phyloP scores from a whole-genome alignment of 2,888 invertebrate species.

The Chorisops tibialis region DNA sequence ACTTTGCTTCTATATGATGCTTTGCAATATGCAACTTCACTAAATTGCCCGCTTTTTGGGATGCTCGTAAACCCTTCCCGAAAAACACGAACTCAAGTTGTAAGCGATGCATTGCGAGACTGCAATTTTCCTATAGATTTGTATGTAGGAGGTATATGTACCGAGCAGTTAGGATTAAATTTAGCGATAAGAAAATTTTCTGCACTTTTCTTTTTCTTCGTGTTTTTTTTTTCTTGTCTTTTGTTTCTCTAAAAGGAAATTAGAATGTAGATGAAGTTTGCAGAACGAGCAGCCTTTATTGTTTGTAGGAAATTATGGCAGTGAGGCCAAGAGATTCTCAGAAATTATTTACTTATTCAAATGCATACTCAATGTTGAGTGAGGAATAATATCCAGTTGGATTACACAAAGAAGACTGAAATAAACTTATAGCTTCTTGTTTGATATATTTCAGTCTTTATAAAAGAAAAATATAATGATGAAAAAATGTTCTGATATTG shows the following conservation, averaged over 20 bases:
- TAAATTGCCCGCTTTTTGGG: background rate
- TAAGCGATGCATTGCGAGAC: background rate
- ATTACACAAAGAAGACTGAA: too few species aligned
- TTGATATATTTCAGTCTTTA: too few species aligned
- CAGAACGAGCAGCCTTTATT: background rate
- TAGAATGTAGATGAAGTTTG: background rate
- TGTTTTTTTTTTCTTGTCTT: background rate
- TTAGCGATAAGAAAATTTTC: background rate
- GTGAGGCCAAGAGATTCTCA: background rate
- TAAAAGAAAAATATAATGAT: too few species aligned
- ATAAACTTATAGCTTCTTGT: too few species aligned
- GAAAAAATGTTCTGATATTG: too few species aligned
- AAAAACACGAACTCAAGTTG: background rate
- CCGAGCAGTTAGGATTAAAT: background rate
- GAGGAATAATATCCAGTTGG: too few species aligned
- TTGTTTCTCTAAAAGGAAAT: background rate
- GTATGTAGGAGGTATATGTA: background rate
- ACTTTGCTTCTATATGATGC: background rate
- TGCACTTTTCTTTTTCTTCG: background rate
- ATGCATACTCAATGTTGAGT: too few species aligned
- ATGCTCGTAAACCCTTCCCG: background rate
- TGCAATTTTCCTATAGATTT: background rate
- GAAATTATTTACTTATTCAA: too few species aligned
- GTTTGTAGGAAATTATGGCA: background rate
- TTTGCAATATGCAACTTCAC: constrained; percentile 15